phyloP scores from a whole-genome alignment of 2,113 vertebrate species.

The Campylomormyrus numenius region DNA sequence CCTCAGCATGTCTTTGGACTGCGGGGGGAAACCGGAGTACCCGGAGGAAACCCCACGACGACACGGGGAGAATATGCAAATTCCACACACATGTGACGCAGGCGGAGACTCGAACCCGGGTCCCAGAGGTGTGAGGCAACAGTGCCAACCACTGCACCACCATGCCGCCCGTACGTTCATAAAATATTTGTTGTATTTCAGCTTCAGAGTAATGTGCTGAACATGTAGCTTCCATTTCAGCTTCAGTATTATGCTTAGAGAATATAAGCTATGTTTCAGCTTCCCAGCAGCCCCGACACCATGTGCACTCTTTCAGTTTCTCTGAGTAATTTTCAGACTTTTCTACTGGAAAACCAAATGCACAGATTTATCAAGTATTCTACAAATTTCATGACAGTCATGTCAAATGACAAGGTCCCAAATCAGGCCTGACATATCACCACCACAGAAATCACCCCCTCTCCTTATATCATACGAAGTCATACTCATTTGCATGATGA shows the following conservation, averaged over 20 bases:
- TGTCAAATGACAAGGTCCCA: conserved; percentile 33
- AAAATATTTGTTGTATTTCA: not conserved
- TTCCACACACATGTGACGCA: too few species aligned
- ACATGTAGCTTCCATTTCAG: not conserved
- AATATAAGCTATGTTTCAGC: not conserved
- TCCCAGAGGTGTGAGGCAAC: too few species aligned
- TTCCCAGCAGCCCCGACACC: not conserved
- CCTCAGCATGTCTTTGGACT: too few species aligned
- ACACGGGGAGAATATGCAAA: too few species aligned
- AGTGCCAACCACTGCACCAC: too few species aligned
- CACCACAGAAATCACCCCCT: conserved; percentile 31
- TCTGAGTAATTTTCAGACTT: not conserved
- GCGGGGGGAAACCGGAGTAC: too few species aligned
- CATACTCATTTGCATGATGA: conserved; percentile 35
- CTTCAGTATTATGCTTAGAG: not conserved
- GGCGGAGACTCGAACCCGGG: too few species aligned
- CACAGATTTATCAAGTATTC: not conserved
- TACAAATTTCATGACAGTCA: conserved; percentile 35
- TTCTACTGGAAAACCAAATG: not conserved
- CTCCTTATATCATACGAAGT: conserved; percentile 37
- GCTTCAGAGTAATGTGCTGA: not conserved
- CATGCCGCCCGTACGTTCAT: too few species aligned
- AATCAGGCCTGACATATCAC: conserved; percentile 38
- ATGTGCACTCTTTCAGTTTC: not conserved
- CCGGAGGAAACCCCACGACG: too few species aligned